phyloP scores from a whole-genome alignment of 2,888 invertebrate genomes.

The Andrena flavipes region DNA sequence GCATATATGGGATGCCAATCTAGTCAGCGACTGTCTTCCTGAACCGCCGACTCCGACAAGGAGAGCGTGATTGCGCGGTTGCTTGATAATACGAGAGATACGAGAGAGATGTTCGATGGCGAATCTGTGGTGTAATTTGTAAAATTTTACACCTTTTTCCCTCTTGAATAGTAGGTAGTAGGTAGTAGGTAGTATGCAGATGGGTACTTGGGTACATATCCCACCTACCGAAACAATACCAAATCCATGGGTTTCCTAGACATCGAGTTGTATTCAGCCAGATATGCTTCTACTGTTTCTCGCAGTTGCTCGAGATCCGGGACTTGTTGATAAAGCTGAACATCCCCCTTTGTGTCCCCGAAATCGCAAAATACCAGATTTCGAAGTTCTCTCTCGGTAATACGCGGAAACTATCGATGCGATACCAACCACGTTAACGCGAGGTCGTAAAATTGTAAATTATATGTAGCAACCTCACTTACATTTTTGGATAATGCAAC shows the following conservation, averaged over 20 bases:
- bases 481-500: background rate
- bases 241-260: conserved; percentile 98
- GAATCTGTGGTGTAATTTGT: conserved; percentile 88
- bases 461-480: background rate
- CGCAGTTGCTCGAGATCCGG: conserved; percentile 92
- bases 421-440: too few species aligned
- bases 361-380: conserved; percentile 97
- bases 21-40: conserved; percentile 95
- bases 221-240: conserved; percentile 91
- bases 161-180: background rate
- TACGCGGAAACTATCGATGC: conserved; percentile 76
- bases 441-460: background rate
- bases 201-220: too few species aligned
- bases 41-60: conserved; percentile 97
- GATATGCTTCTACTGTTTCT: conserved; percentile 93
- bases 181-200: too few species aligned
- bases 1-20: conserved; percentile 96
- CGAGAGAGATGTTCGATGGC: conserved; percentile 97
- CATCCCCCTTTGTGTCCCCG: conserved; percentile 96
- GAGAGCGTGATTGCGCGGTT: conserved; percentile 95
- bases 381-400: conserved; percentile 93
- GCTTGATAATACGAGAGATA: conserved; percentile 95
- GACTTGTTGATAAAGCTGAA: conserved; percentile 95
- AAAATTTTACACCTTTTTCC: background rate
- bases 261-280: conserved; percentile 97